These are phyloP conservation scores for Eupithecia pulchellata DNA, from an alignment of 2,888 invertebrate species.

Conservation along the genomic window DNA sequence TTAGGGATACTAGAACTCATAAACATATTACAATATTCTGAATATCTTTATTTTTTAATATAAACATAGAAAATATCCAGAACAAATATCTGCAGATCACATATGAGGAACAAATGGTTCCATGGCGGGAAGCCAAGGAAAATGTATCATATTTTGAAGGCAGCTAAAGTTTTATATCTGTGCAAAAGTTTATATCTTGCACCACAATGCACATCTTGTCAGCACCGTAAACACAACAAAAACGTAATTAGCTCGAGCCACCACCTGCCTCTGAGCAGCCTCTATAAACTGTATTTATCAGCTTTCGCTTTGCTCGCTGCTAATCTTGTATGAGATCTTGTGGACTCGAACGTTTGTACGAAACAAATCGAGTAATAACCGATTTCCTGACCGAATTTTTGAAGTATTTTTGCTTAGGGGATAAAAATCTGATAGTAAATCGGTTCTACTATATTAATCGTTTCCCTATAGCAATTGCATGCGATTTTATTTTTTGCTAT, in stretches of 20 bases:
- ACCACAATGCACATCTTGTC: constrained; percentile 23
- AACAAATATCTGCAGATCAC: too few species aligned
- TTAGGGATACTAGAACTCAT: too few species aligned
- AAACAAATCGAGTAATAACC: background rate
- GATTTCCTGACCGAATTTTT: background rate
- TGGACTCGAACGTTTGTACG: background rate
- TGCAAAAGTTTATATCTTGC: constrained; percentile 4
- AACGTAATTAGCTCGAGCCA: constrained; percentile 30
- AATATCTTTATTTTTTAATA: too few species aligned
- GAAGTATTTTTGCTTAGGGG: too few species aligned
- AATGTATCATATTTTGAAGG: background rate
- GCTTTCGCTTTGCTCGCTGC: background rate
- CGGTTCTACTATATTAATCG: too few species aligned
- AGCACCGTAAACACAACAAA: constrained; percentile 33
- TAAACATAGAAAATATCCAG: too few species aligned
- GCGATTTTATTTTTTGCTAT: too few species aligned
- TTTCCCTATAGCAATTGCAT: too few species aligned
- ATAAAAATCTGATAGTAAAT: too few species aligned
- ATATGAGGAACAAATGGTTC: too few species aligned
- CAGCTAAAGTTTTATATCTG: background rate
- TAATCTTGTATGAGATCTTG: background rate
- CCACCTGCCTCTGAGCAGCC: constrained; percentile 22
- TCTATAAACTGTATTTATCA: background rate
- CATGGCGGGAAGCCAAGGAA: too few species aligned
- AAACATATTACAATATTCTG: too few species aligned